Base-by-base conservation (phyloP, 30 jellyfish, hydroid and myxozoan genomes). In the Calvadosia cruxmelitensis region DNA sequence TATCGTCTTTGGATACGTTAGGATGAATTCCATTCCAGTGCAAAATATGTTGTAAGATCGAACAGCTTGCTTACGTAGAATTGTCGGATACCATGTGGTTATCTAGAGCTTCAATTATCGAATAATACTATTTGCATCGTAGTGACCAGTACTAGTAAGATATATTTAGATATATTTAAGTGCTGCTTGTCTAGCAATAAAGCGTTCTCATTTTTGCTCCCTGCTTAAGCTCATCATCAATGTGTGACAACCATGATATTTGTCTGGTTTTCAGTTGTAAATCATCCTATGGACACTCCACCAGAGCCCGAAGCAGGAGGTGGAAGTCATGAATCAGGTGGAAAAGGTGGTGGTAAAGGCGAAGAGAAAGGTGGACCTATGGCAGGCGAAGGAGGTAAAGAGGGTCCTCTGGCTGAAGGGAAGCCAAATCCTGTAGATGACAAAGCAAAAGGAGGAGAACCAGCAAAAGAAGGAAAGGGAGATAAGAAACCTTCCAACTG, bases 361-460 rank as follows among this genome's bases (percentile, higher is more conserved):
- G 94, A 84, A 0, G 94, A 84, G 12, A 82, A 82, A 63, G 94
- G 94, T 1, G 94, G 94, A 2, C 88, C 94, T 2, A 20, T 74
- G 33, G 88, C 80, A 0, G 94, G 80, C 33, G 88, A 64, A 42
- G 57, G 57, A 5, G 57, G 57, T 5, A 42, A 42, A 42, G 57
- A 42, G 20, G 57, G 57, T 20, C 57, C 57, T 5, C 57, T 42
- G 15, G 57, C 57, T 10, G 57, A 20, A 5, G 57, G 20, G 10
- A 82, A 82, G 70, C 20, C 76, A 31, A 12, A 69, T n/a, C 70
- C 12, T 31, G 71, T 68, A 53, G 84, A 50, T 15, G 66, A 32
- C 27, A 79, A 79, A 68, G 78, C 29, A 10, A 79, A 64, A 30
- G 84, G 53, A 34, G 82, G 78, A 32, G 94, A 82, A 33, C 32